Evolutionary conservation across 2,797 vertebrate species (phyloP), one percentile per base, ranked within the genome.

Genomic region (Oryzias dopingdopingensis): DNA sequence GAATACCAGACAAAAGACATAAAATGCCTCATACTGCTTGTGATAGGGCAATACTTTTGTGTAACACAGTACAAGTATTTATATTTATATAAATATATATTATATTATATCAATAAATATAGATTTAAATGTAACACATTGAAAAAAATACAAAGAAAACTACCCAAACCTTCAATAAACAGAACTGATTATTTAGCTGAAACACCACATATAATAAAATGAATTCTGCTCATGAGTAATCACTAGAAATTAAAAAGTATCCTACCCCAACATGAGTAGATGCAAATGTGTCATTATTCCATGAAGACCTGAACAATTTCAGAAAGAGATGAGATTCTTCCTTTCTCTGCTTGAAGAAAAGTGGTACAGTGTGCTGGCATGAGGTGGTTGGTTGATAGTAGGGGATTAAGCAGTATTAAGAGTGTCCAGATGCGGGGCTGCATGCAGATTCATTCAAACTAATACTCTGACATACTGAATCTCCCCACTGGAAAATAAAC

Each of bases 401-500:
- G 63, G 56, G 85, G 89, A 90, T 91, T 90, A 91, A 84, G 78
- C 63, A 45, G 89, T 65, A 90, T 90, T 90, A 91, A 78, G 74
- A 85, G 81, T 60, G 74, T 89, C 82, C 86, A 90, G 89, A 89
- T 91, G 86, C 78, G 79, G 50, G 61, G 65, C 56, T 58, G 62
- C 77, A 79, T 65, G 76, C 78, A 83, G 69, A 82, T 76, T 74
- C 18, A 32, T 65, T 81, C 65, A 74, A 59, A 71, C 67, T 74
- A 74, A 85, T 76, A 65, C 73, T 57, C 61, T 49, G 22, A 79
- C 77, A 81, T 63, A 76, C 62, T 82, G 69, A 81, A 77, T 83
- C 77, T 65, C 62, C 72, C 51, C 60, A 42, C 53, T 29, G 49
- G 17, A 52, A 49, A 60, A 65, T 51, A 52, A 74, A 76, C 70